A percentile compares a stretch with the other conserved stretches of the same genome.
phyloP scores from a whole-genome alignment of 1,140 invertebrate species.

The Danaus melanippus region DNA sequence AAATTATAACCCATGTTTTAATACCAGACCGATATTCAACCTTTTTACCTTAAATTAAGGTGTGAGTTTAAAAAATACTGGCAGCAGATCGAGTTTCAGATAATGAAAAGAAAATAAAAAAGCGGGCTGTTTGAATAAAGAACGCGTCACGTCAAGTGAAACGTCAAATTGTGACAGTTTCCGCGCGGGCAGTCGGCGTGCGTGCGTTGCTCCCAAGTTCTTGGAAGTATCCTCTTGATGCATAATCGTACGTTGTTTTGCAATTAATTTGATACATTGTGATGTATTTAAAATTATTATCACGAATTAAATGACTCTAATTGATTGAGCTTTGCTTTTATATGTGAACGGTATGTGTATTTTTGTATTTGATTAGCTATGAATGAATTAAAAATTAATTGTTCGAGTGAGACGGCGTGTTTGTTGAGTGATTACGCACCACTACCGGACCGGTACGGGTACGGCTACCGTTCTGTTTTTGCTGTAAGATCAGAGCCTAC shows the following conservation, averaged over 20 bases:
- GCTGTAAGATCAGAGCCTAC: too few relatives aligned
- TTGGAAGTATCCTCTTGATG: constrained; percentile 49
- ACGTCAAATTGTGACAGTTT: constrained; percentile 69
- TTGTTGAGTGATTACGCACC: too few relatives aligned
- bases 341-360: too few relatives aligned
- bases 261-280: constrained; percentile 36
- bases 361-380: too few relatives aligned
- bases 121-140: constrained; percentile 60
- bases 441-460: too few relatives aligned
- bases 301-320: neutral
- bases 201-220: constrained; percentile 53
- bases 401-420: too few relatives aligned
- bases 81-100: constrained; percentile 48
- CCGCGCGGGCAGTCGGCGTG: constrained; percentile 51
- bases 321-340: too few relatives aligned
- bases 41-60: constrained; percentile 42
- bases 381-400: too few relatives aligned
- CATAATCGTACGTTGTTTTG: constrained; percentile 39
- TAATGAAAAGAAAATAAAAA: constrained; percentile 63
- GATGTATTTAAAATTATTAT: constrained; percentile 12
- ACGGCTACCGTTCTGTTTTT: too few relatives aligned
- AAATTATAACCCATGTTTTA: constrained; percentile 45
- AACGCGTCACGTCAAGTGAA: constrained; percentile 64
- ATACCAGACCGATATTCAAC: constrained; percentile 35
- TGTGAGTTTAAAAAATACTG: constrained; percentile 34